phyloP scores from a whole-genome alignment of 1,140 invertebrate species.

The Pectinophora gossypiella region DNA sequence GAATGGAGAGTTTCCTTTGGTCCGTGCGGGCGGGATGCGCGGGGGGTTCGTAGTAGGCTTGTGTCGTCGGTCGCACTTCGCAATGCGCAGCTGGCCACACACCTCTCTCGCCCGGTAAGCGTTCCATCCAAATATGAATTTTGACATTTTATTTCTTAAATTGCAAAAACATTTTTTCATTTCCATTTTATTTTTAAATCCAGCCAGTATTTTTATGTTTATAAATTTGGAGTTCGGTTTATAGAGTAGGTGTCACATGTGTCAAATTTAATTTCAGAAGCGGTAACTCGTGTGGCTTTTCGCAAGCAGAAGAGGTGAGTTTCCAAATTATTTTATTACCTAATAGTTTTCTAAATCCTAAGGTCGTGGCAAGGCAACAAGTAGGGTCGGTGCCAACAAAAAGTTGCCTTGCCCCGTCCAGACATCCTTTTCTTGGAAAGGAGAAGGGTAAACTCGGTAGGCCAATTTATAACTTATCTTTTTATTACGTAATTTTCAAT shows the following conservation, averaged over 20 bases:
- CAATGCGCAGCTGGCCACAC: constrained; percentile 40
- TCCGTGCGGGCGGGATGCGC: constrained; percentile 10
- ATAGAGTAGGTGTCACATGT: too few relatives aligned
- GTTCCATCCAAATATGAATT: background rate
- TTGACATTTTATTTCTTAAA: background rate
- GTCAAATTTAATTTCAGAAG: background rate
- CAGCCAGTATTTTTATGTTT: too few relatives aligned
- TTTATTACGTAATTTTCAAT: constrained; percentile 15
- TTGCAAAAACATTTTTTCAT: background rate
- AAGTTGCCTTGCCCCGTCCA: background rate
- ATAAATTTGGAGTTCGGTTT: too few relatives aligned
- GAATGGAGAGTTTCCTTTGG: background rate
- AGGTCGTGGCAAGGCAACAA: background rate
- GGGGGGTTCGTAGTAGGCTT: constrained; percentile 26
- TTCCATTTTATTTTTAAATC: too few relatives aligned
- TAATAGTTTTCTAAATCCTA: too few relatives aligned
- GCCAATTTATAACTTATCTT: background rate
- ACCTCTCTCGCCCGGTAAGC: constrained; percentile 36
- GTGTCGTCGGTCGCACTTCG: constrained; percentile 39
- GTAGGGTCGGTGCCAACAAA: background rate
- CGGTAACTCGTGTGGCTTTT: too few relatives aligned
- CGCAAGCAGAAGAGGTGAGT: background rate
- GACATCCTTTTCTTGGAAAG: background rate
- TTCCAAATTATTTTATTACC: background rate
- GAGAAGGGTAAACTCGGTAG: background rate